A percentile compares a stretch with the other conserved stretches of the same genome.
phyloP scores from a whole-genome alignment of 2,113 vertebrate genomes.

The Macquaria australasica region DNA sequence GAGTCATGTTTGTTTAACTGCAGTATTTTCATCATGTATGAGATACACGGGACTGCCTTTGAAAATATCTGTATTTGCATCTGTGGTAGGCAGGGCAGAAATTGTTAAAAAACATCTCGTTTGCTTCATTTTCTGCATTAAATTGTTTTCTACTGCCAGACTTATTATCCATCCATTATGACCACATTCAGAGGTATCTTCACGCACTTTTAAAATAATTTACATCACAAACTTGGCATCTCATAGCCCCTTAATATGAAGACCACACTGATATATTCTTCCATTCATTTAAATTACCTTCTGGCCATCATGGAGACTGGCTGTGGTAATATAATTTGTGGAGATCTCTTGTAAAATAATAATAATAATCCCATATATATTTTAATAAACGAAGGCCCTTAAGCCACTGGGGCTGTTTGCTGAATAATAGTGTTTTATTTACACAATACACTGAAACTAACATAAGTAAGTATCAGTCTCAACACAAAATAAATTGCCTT shows the following conservation, averaged over 20 bases:
- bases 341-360: background rate
- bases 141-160: background rate
- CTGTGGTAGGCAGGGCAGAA: too few relatives aligned
- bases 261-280: background rate
- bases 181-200: too few relatives aligned
- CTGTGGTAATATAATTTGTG: background rate
- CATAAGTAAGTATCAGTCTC: constrained; percentile 3
- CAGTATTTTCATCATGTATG: background rate
- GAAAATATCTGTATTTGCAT: too few relatives aligned
- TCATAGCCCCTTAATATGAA: background rate
- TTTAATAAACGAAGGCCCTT: background rate
- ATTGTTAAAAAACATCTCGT: background rate
- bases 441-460: too few relatives aligned
- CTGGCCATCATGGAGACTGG: background rate
- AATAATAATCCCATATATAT: background rate
- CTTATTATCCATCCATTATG: too few relatives aligned
- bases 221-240: constrained; percentile 6
- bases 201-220: background rate
- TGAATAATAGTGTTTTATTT: constrained; percentile 11
- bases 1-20: background rate
- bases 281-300: background rate
- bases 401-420: background rate
- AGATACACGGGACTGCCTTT: background rate
- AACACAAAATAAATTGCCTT: constrained; percentile 29
- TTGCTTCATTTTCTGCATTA: background rate